Conservation (phyloP, 2,113 vertebrate species). For the Eubucco bourcierii region DNA sequence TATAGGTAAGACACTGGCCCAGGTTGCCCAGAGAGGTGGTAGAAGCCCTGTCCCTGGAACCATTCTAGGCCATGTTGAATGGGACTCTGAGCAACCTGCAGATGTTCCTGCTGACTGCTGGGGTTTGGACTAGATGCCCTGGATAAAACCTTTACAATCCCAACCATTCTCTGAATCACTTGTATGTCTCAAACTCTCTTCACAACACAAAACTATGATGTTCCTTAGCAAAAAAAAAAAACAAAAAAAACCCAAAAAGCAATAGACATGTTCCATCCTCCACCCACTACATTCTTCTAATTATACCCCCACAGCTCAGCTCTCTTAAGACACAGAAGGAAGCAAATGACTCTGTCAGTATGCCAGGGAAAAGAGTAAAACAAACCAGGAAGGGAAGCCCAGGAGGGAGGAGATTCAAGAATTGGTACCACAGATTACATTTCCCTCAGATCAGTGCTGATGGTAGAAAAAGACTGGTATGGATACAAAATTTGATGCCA, state of each 20-base stretch:
- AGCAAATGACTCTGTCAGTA: neutral
- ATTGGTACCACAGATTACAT: neutral
- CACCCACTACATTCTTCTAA: constrained; percentile 1
- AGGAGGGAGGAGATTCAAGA: neutral
- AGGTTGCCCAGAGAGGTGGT: neutral
- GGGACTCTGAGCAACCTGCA: neutral
- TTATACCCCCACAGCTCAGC: neutral
- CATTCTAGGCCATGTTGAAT: neutral
- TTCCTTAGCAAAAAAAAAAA: neutral
- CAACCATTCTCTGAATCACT: neutral
- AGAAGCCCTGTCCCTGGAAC: neutral
- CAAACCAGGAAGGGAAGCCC: neutral
- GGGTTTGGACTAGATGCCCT: neutral
- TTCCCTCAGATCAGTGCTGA: neutral
- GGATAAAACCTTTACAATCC: neutral
- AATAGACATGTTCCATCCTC: neutral
- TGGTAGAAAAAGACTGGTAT: neutral
- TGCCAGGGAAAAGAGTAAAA: neutral
- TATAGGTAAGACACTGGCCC: neutral
- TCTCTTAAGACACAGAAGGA: neutral
- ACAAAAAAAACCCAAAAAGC: too few relatives aligned
- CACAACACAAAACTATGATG: neutral
- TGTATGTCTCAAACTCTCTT: neutral
- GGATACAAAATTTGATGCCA: neutral
- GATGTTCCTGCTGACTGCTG: neutral